A percentile compares a stretch with the other conserved stretches of the same genome.
phyloP scores from a whole-genome alignment of 2,113 vertebrate genomes.

The Hippocampus comes region DNA sequence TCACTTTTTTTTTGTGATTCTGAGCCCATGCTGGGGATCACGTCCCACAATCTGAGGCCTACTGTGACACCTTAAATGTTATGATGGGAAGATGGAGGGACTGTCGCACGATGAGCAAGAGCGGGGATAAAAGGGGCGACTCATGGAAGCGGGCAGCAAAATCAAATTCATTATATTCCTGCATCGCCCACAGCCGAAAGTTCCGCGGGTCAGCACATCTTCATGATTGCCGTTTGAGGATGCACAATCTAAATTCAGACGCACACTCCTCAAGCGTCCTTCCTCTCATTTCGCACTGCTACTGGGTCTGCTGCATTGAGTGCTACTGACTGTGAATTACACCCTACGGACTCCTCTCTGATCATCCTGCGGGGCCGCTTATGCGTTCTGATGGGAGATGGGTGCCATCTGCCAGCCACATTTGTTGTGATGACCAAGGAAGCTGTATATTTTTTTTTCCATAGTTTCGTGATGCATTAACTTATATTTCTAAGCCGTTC shows the following conservation, averaged over 20 bases:
- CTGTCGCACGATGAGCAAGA: background rate
- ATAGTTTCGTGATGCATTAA: constrained; percentile 49
- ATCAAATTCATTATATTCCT: constrained; percentile 9
- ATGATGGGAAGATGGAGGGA: too few species aligned
- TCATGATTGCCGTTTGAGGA: constrained; percentile 10
- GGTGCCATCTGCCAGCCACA: constrained; percentile 44
- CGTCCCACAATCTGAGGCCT: constrained; percentile 11
- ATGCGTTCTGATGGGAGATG: constrained; percentile 34
- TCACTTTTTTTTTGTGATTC: constrained; percentile 3
- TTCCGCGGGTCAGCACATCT: constrained; percentile 35
- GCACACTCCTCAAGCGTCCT: constrained; percentile 7
- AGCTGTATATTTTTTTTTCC: constrained; percentile 46
- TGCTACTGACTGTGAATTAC: constrained; percentile 58
- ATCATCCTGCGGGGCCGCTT: constrained; percentile 34
- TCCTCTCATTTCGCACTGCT: constrained; percentile 19
- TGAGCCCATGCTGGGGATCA: constrained; percentile 18
- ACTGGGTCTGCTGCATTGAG: constrained; percentile 54
- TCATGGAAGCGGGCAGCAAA: background rate
- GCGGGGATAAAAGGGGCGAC: too few species aligned
- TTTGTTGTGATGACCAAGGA: constrained; percentile 34
- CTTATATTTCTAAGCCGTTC: constrained; percentile 55
- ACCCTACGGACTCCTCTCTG: constrained; percentile 30
- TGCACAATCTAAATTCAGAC: constrained; percentile 4
- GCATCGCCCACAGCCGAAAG: constrained; percentile 6
- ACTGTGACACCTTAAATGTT: constrained; percentile 20